phyloP scores from a whole-genome alignment of 2,797 vertebrate species.

The Schizopygopsis malacanthus region DNA sequence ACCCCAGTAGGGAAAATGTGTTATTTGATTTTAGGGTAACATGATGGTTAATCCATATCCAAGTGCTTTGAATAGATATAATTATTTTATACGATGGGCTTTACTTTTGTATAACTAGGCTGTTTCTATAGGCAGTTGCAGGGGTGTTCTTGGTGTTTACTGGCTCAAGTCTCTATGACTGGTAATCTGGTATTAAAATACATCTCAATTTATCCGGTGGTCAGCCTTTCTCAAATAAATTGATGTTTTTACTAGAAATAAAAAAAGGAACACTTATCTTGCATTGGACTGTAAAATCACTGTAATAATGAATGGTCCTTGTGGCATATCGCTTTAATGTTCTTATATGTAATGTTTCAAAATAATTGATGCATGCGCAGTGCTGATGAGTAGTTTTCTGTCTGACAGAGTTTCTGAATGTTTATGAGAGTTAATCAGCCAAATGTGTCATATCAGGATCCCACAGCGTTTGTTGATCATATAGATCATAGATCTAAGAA shows the following conservation, averaged over 20 bases:
- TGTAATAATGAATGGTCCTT: background rate
- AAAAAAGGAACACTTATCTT: background rate
- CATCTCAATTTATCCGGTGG: background rate
- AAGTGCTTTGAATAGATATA: too few species aligned
- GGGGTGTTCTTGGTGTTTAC: background rate
- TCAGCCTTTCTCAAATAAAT: background rate
- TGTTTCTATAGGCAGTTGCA: background rate
- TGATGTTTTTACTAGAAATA: background rate
- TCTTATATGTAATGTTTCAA: background rate
- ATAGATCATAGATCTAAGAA: background rate
- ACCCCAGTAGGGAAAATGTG: too few species aligned
- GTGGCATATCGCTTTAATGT: background rate
- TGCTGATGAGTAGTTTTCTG: conserved; percentile 16
- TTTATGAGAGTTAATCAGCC: conserved; percentile 6
- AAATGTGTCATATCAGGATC: background rate
- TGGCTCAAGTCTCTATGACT: background rate
- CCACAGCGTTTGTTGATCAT: conserved; percentile 12
- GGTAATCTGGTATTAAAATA: background rate
- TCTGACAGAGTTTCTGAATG: conserved; percentile 1
- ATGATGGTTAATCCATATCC: too few species aligned
- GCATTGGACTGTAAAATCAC: background rate
- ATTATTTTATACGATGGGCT: background rate
- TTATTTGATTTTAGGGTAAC: too few species aligned
- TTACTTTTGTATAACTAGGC: background rate
- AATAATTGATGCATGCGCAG: background rate